phyloP scores from a whole-genome alignment of 2,888 invertebrate genomes.

The Platycheirus rosarum region DNA sequence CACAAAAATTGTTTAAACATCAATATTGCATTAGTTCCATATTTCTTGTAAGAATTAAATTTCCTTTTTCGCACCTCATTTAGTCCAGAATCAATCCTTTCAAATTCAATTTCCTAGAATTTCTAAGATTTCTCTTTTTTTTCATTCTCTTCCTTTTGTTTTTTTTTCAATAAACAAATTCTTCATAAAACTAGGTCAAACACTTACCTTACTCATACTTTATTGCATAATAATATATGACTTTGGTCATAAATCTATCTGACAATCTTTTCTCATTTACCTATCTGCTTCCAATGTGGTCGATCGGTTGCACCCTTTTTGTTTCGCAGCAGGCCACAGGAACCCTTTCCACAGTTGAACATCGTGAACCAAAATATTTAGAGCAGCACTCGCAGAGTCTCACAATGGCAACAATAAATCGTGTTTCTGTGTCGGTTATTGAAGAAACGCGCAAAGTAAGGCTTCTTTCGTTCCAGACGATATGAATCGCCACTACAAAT shows the following conservation, averaged over 20 bases:
- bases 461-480: slow-evolving; percentile 43
- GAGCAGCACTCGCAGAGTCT: slow-evolving; percentile 75
- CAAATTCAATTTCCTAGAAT: slow-evolving; percentile 28
- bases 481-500: slow-evolving; percentile 51
- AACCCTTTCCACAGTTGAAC: slow-evolving; percentile 34
- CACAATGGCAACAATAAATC: slow-evolving; percentile 65
- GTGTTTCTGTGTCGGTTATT: slow-evolving; percentile 31
- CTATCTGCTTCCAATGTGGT: slow-evolving; percentile 41
- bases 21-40: slow-evolving; percentile 41
- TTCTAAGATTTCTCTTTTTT: slow-evolving; percentile 49
- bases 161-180: neutral
- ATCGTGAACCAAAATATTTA: slow-evolving; percentile 79
- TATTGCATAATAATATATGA: slow-evolving; percentile 59
- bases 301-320: slow-evolving; percentile 67
- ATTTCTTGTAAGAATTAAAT: neutral
- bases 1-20: slow-evolving; percentile 3
- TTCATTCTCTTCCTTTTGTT: neutral
- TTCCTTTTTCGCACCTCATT: slow-evolving; percentile 50
- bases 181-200: slow-evolving; percentile 68
- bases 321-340: slow-evolving; percentile 28
- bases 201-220: slow-evolving; percentile 35
- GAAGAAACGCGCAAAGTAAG: slow-evolving; percentile 52
- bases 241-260: slow-evolving; percentile 63
- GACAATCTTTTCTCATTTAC: neutral
- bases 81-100: slow-evolving; percentile 49